Evolutionary conservation across 2,888 invertebrate genomes (phyloP).

Genomic region (Prenolepis imparis): DNA sequence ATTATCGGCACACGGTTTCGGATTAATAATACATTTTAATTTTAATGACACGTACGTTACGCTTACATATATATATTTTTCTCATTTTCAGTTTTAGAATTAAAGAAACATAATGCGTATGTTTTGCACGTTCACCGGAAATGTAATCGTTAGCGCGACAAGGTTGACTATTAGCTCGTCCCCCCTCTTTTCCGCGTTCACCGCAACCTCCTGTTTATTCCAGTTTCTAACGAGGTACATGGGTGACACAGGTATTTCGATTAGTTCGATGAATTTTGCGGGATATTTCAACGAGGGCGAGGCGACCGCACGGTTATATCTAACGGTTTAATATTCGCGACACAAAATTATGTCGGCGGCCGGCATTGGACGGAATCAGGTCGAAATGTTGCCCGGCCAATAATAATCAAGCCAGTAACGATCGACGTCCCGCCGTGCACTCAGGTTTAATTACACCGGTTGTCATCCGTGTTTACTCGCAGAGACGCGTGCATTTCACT

Average conservation of each 20-base stretch:
- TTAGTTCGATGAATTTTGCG: slow-evolving; percentile 67
- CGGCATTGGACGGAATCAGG: slow-evolving; percentile 72
- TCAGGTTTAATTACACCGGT: slow-evolving; percentile 76
- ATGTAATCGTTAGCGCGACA: slow-evolving; percentile 1
- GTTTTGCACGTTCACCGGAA: background rate
- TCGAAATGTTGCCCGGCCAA: slow-evolving; percentile 73
- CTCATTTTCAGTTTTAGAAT: background rate
- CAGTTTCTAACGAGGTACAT: slow-evolving; percentile 40
- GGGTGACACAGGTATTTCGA: slow-evolving; percentile 49
- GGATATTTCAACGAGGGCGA: slow-evolving; percentile 43
- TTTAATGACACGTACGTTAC: background rate
- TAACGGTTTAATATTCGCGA: slow-evolving; percentile 75
- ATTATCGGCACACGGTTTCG: background rate
- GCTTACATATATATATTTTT: background rate
- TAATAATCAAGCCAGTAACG: slow-evolving; percentile 74
- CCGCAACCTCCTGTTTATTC: slow-evolving; percentile 35
- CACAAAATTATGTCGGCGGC: slow-evolving; percentile 71
- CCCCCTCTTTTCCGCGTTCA: background rate
- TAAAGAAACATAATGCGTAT: background rate
- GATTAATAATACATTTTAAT: background rate
- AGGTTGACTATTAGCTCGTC: slow-evolving; percentile 31
- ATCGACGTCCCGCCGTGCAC: slow-evolving; percentile 73
- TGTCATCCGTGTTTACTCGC: slow-evolving; percentile 66
- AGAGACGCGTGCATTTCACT: slow-evolving; percentile 43
- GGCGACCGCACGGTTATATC: slow-evolving; percentile 66